A percentile compares a stretch with the other conserved stretches of the same genome.
Evolutionary conservation across 2,797 vertebrate species (phyloP).

Genomic region (Orestias chungarensis): DNA sequence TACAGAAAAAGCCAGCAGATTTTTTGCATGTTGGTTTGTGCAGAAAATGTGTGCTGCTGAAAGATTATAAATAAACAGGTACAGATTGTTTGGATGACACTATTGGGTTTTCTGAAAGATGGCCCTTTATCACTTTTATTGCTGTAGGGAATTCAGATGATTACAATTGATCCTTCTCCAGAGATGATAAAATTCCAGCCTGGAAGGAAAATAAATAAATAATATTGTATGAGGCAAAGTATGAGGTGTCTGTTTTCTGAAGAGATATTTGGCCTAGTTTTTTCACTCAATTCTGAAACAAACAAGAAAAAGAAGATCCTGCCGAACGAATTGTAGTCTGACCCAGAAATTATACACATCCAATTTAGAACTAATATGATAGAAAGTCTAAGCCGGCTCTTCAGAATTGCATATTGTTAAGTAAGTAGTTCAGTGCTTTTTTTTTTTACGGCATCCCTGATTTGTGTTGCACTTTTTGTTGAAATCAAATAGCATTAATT

Average conservation of each 20-base stretch:
- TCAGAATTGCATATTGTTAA: constrained; percentile 26
- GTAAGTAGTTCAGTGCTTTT: constrained; percentile 42
- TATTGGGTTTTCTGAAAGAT: constrained; percentile 38
- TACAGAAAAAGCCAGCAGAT: neutral
- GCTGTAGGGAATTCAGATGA: constrained; percentile 44
- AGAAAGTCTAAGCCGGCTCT: constrained; percentile 10
- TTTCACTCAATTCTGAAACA: constrained; percentile 25
- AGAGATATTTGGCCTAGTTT: constrained; percentile 22
- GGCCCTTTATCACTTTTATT: constrained; percentile 49
- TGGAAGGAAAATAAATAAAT: constrained; percentile 1
- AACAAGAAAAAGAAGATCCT: constrained; percentile 8
- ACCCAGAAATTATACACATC: constrained; percentile 45
- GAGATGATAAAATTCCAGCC: constrained; percentile 42
- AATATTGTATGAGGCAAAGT: constrained; percentile 20
- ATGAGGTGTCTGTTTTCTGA: constrained; percentile 3
- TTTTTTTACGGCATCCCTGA: constrained; percentile 18
- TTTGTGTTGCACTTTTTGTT: constrained; percentile 27
- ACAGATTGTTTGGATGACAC: constrained; percentile 40
- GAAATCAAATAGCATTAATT: constrained; percentile 37
- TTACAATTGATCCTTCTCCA: constrained; percentile 63
- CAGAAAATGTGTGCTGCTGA: constrained; percentile 19
- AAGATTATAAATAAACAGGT: constrained; percentile 43
- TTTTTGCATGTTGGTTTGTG: constrained; percentile 3
- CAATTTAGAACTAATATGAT: constrained; percentile 25
- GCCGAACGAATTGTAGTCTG: constrained; percentile 31